Conservation (phyloP, 35 echinoderm and acorn worm species). For the Diadema setosum region DNA sequence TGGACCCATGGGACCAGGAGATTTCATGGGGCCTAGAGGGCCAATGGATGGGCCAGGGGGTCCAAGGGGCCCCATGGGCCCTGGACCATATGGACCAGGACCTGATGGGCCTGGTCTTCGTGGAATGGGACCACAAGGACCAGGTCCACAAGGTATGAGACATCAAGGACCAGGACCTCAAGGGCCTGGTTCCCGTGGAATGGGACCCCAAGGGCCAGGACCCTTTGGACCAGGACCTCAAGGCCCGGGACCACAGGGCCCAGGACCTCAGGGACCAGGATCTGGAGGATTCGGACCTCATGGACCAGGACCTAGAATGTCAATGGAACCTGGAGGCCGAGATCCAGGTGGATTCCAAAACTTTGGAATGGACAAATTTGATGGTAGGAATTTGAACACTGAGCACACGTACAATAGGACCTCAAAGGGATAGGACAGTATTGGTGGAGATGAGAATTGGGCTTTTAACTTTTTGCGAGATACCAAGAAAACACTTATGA, state of each 20-base stretch:
- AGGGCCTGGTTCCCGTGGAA: background rate
- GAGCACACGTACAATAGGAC: too few species aligned
- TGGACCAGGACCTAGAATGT: too few species aligned
- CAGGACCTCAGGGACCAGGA: too few species aligned
- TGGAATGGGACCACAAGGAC: background rate
- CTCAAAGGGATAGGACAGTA: too few species aligned
- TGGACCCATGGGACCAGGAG: background rate
- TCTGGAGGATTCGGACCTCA: too few species aligned
- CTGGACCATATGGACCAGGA: background rate
- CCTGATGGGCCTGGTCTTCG: background rate
- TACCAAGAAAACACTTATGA: too few species aligned
- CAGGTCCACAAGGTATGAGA: too few species aligned
- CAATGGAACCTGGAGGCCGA: too few species aligned
- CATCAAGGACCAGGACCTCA: background rate
- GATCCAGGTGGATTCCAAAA: too few species aligned
- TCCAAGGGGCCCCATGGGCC: background rate
- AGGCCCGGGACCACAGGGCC: background rate
- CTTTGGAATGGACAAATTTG: background rate
- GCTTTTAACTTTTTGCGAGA: too few species aligned
- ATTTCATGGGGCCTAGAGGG: background rate
- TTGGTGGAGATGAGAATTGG: too few species aligned
- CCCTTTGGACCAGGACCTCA: background rate
- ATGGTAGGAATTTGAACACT: background rate
- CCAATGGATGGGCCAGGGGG: background rate
- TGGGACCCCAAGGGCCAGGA: background rate